Conservation (phyloP, 2,888 invertebrate genomes). For the Hemithea aestivaria region DNA sequence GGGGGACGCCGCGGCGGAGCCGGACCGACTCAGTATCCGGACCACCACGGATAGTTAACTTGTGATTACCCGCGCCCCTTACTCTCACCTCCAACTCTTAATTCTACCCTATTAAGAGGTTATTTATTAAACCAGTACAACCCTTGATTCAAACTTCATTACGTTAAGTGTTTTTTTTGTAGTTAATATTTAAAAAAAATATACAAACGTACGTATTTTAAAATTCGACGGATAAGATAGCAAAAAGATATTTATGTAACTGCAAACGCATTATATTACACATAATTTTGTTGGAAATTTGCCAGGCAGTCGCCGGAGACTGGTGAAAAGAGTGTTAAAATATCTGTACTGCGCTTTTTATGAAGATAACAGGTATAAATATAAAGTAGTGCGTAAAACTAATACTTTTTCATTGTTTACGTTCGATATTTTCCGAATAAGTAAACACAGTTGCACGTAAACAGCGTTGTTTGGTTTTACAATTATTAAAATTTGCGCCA, state of each 20-base stretch:
- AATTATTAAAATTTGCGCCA: too few species aligned
- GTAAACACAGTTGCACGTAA: too few species aligned
- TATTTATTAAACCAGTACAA: slow-evolving; percentile 13
- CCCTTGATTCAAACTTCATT: too few species aligned
- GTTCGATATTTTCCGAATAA: too few species aligned
- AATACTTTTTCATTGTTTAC: too few species aligned
- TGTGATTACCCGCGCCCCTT: slow-evolving; percentile 36
- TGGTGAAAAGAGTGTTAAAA: slow-evolving; percentile 9
- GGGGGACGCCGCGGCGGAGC: slow-evolving; percentile 8
- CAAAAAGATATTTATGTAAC: slow-evolving; percentile 9
- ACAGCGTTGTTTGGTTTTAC: too few species aligned
- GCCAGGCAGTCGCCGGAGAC: slow-evolving; percentile 27
- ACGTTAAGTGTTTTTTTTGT: too few species aligned
- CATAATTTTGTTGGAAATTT: slow-evolving; percentile 35
- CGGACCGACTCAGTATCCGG: slow-evolving; percentile 9
- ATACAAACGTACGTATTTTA: slow-evolving; percentile 9
- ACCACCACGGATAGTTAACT: slow-evolving; percentile 52
- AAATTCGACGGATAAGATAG: too few species aligned
- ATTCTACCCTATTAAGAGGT: slow-evolving; percentile 15
- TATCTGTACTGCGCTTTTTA: slow-evolving; percentile 11
- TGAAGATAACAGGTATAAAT: background rate
- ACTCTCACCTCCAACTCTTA: slow-evolving; percentile 10
- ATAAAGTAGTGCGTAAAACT: too few species aligned
- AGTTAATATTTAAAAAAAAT: too few species aligned
- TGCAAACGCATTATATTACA: slow-evolving; percentile 21